Conservation (phyloP, 2,888 invertebrate genomes). For the Geophilus truncorum region DNA sequence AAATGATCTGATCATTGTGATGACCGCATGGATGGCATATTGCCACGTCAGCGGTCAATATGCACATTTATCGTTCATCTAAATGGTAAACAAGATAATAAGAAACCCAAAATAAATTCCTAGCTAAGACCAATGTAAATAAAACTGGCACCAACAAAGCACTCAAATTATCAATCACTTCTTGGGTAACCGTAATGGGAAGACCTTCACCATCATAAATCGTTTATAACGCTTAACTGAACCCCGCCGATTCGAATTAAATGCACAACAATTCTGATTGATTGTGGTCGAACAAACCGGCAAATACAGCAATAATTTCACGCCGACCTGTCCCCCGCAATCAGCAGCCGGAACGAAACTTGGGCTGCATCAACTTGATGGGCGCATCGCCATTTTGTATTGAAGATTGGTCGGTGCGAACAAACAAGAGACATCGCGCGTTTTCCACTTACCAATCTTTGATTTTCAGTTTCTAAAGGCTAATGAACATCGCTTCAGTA, state of each 20-base stretch:
- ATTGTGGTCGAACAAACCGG: neutral
- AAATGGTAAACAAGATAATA: neutral
- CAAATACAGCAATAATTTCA: neutral
- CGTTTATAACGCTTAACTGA: neutral
- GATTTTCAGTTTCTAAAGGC: neutral
- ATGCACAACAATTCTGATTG: neutral
- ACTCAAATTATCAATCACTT: neutral
- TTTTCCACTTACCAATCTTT: neutral
- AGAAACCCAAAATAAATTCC: neutral
- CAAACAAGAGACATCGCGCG: neutral
- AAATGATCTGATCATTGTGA: neutral
- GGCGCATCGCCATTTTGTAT: neutral
- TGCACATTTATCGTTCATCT: neutral
- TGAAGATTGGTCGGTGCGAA: neutral
- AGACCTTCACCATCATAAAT: neutral
- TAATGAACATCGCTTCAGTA: neutral
- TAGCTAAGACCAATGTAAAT: neutral
- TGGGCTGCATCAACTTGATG: neutral
- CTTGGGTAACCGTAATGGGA: neutral
- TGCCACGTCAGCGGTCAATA: neutral
- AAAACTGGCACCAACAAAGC: neutral
- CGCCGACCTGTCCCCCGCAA: neutral
- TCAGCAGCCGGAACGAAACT: neutral
- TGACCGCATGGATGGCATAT: neutral
- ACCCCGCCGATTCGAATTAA: neutral